Conservation (phyloP, 2,797 vertebrate species). For the Pseudochirops cupreus region DNA sequence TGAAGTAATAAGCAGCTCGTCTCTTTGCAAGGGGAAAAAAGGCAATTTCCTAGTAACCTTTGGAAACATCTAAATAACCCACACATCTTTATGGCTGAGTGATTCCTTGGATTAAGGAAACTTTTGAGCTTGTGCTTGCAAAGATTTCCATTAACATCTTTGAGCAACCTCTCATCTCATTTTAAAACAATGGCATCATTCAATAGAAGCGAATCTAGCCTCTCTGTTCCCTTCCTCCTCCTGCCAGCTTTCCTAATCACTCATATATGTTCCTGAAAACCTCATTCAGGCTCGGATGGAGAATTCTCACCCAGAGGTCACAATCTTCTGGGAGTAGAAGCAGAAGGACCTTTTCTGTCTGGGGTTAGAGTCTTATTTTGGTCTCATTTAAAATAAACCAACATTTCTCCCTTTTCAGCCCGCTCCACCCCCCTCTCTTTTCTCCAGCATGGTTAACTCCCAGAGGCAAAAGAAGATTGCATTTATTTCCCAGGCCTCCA, state of each 20-base stretch:
- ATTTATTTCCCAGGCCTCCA: constrained; percentile 60
- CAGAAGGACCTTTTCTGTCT: background rate
- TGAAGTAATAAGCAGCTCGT: constrained; percentile 67
- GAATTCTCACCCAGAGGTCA: constrained; percentile 25
- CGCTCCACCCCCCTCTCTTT: constrained; percentile 59
- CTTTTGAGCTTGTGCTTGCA: constrained; percentile 61
- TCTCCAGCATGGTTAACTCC: constrained; percentile 64
- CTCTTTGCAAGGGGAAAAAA: constrained; percentile 73
- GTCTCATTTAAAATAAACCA: constrained; percentile 68
- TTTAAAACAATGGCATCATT: constrained; percentile 62
- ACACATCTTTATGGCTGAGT: constrained; percentile 59
- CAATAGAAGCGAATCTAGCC: constrained; percentile 12
- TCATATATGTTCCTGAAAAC: background rate
- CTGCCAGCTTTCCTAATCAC: constrained; percentile 22
- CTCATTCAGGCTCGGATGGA: background rate
- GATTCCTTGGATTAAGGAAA: constrained; percentile 60
- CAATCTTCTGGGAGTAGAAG: constrained; percentile 10
- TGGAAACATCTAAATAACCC: constrained; percentile 71
- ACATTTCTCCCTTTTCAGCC: constrained; percentile 44
- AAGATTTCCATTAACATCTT: constrained; percentile 68
- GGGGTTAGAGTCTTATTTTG: constrained; percentile 59
- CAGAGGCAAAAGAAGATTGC: constrained; percentile 66
- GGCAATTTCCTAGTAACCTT: constrained; percentile 67
- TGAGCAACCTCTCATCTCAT: constrained; percentile 60
- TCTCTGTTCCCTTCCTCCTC: background rate